Percentiles rank a stretch among this genome's conserved stretches.
Evolutionary conservation across 2,888 invertebrate species (phyloP).

Genomic region (Phengaris alcon): DNA sequence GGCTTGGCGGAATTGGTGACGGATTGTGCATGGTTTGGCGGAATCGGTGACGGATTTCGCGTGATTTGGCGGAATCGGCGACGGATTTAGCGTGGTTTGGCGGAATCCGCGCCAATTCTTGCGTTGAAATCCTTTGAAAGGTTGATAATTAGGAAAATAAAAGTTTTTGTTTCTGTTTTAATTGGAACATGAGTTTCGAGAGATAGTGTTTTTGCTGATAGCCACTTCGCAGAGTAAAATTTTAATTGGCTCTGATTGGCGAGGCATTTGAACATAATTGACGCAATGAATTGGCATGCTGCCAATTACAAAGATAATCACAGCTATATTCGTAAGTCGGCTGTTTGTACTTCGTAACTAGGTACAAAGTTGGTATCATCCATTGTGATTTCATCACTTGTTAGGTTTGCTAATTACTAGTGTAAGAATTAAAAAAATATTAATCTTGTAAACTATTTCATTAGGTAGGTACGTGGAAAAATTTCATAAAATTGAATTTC

Average conservation of each 20-base stretch:
- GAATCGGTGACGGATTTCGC: too few relatives aligned
- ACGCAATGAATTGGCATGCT: slow-evolving; percentile 14
- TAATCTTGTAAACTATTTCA: not conserved
- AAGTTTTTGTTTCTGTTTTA: not conserved
- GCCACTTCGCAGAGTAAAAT: not conserved
- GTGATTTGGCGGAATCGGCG: too few relatives aligned
- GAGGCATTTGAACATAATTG: slow-evolving; percentile 21
- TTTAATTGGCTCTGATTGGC: slow-evolving; percentile 23
- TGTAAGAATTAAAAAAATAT: not conserved
- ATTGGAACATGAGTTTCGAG: slow-evolving; percentile 1
- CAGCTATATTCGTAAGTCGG: not conserved
- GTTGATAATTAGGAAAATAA: not conserved
- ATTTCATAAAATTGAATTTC: slow-evolving; percentile 9
- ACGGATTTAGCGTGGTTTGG: too few relatives aligned
- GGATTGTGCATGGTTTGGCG: too few relatives aligned
- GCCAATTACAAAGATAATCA: slow-evolving; percentile 16
- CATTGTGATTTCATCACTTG: not conserved
- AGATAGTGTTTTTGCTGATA: not conserved
- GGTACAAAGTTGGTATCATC: not conserved
- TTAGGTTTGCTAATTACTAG: not conserved
- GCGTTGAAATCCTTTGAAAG: not conserved
- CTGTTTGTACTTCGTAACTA: not conserved
- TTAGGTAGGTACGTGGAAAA: too few relatives aligned
- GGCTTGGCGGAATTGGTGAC: too few relatives aligned
- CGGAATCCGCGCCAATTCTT: too few relatives aligned